These are phyloP conservation scores for Nomada flava DNA, from an alignment of 2,888 invertebrate species.

Conservation along the genomic window DNA sequence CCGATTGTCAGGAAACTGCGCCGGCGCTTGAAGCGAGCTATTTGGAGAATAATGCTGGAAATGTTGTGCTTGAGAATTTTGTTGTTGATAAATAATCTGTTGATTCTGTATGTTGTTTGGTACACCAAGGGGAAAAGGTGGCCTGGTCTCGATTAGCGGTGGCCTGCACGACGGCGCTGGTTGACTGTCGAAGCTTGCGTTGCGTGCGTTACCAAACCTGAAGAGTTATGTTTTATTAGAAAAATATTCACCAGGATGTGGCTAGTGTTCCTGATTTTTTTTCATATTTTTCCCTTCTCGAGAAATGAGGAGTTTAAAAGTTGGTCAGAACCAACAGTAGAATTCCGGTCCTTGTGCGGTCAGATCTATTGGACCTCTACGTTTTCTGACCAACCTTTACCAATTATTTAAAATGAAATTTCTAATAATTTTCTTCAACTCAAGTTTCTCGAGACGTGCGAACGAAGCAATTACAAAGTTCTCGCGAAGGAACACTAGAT, in stretches of 20 bases:
- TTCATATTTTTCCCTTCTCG: too few species aligned
- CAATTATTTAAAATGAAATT: too few species aligned
- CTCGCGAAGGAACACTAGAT: not conserved
- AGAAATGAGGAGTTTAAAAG: too few species aligned
- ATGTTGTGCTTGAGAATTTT: constrained; percentile 68
- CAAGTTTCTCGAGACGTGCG: too few species aligned
- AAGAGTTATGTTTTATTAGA: constrained; percentile 16
- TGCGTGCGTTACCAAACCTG: constrained; percentile 65
- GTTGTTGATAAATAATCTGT: constrained; percentile 73
- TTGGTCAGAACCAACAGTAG: too few species aligned
- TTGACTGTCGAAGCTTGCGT: constrained; percentile 67
- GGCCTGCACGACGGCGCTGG: constrained; percentile 71
- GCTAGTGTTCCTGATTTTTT: too few species aligned
- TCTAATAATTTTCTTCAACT: too few species aligned
- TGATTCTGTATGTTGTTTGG: constrained; percentile 72
- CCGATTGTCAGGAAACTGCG: constrained; percentile 76
- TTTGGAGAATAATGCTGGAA: constrained; percentile 75
- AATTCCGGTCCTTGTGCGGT: too few species aligned
- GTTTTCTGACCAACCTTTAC: too few species aligned
- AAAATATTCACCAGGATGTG: too few species aligned
- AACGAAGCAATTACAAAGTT: too few species aligned
- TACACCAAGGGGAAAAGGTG: constrained; percentile 73
- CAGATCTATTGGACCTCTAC: too few species aligned
- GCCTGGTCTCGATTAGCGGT: constrained; percentile 76
- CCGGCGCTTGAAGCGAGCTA: constrained; percentile 70